Evolutionary conservation across 1,140 invertebrate genomes (phyloP).

Genomic region (Hirudo medicinalis): DNA sequence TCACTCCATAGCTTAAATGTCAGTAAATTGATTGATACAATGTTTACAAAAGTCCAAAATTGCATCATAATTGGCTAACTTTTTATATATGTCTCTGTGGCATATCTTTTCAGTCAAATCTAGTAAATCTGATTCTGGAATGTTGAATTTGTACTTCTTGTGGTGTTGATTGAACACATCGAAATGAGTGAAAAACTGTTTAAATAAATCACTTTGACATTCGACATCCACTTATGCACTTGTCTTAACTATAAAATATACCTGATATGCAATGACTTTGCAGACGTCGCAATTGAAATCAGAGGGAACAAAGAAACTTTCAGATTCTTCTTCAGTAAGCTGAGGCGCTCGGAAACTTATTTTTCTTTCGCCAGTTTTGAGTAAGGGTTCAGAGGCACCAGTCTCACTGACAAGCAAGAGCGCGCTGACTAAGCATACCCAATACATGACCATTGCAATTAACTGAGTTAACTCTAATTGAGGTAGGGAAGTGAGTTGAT

Average conservation of each 20-base stretch:
- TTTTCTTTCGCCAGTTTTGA: background rate
- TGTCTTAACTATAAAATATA: constrained; percentile 20
- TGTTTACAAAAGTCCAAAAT: background rate
- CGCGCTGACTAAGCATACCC: too few species aligned
- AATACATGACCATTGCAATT: too few species aligned
- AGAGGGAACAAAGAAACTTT: constrained; percentile 33
- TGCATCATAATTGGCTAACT: background rate
- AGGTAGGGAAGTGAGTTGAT: too few species aligned
- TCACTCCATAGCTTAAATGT: constrained; percentile 35
- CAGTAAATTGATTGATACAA: background rate
- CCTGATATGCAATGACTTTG: constrained; percentile 31
- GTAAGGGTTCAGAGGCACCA: background rate
- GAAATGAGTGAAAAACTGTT: constrained; percentile 21
- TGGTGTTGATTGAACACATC: constrained; percentile 17
- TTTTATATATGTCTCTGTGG: constrained; percentile 3
- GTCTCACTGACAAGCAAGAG: background rate
- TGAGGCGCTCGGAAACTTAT: constrained; percentile 26
- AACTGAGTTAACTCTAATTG: too few species aligned
- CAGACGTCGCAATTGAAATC: constrained; percentile 37
- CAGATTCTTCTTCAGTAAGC: constrained; percentile 33
- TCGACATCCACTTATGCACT: background rate
- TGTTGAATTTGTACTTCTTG: constrained; percentile 20
- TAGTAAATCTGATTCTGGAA: constrained; percentile 29
- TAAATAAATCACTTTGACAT: background rate
- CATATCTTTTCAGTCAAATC: constrained; percentile 20